These are phyloP conservation scores for Salmo trutta DNA, from an alignment of 2,797 vertebrate species.

Conservation along the genomic window DNA sequence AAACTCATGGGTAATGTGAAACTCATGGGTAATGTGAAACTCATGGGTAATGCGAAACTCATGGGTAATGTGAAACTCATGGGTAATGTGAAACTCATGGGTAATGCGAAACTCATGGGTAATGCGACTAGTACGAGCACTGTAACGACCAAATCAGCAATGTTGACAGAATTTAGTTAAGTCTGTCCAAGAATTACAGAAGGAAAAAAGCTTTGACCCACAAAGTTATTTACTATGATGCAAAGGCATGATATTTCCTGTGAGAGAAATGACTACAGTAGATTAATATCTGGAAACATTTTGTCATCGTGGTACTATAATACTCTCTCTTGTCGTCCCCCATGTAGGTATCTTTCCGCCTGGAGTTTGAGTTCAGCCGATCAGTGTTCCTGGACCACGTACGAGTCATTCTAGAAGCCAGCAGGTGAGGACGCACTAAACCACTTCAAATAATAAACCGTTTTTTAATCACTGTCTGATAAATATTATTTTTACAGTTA, in stretches of 20 bases:
- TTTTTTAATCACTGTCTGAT: not conserved
- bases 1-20: no score
- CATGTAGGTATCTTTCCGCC: constrained; percentile 85
- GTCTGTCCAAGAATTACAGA: not conserved
- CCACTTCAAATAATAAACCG: not conserved
- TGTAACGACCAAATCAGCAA: not conserved
- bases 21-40: no score
- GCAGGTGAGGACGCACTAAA: constrained; percentile 73
- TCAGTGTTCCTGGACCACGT: constrained; percentile 82
- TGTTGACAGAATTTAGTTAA: not conserved
- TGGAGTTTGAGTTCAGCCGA: constrained; percentile 95
- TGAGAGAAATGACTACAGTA: not conserved
- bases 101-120: not conserved
- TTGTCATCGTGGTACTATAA: not conserved
- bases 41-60: not conserved
- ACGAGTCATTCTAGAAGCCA: constrained; percentile 79
- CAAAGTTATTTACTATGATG: not conserved
- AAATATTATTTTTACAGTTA: not conserved
- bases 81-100: no score
- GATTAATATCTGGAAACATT: not conserved
- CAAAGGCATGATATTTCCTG: not conserved
- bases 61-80: no score
- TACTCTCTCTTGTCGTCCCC: not conserved
- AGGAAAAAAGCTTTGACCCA: not conserved
- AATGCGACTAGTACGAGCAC: not conserved